phyloP scores from a whole-genome alignment of 1,140 invertebrate genomes.

The Calephelis virginiensis region DNA sequence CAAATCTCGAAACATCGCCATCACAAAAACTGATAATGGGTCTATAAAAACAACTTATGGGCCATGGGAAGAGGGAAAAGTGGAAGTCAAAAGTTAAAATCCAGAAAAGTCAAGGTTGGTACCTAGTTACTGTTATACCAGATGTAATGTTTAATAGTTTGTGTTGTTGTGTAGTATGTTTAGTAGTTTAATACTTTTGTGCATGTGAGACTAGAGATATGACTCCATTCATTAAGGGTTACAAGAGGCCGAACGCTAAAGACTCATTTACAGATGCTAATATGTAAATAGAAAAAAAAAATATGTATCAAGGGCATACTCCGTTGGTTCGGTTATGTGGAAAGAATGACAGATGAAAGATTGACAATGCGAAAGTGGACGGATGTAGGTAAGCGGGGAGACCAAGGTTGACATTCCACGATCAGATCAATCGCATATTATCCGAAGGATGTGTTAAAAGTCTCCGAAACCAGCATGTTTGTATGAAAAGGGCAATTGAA shows the following conservation, averaged over 20 bases:
- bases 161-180: too few species aligned
- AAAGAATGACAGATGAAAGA: too few species aligned
- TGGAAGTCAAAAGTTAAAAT: conserved; percentile 45
- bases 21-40: conserved; percentile 42
- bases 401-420: too few species aligned
- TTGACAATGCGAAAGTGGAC: too few species aligned
- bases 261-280: background rate
- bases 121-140: conserved; percentile 54
- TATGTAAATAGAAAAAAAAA: background rate
- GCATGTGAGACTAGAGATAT: conserved; percentile 37
- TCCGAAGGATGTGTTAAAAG: too few species aligned
- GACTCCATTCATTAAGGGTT: conserved; percentile 18
- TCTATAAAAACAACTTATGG: conserved; percentile 42
- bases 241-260: background rate
- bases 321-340: too few species aligned
- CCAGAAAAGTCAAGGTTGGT: conserved; percentile 53
- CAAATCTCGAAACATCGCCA: conserved; percentile 57
- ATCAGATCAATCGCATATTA: too few species aligned
- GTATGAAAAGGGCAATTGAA: too few species aligned
- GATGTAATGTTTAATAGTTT: conserved; percentile 42
- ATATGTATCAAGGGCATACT: too few species aligned
- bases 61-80: conserved; percentile 54
- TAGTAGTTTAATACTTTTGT: conserved; percentile 57
- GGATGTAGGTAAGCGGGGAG: too few species aligned
- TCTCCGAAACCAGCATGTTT: too few species aligned